These are phyloP conservation scores for Lobophora halterata DNA, from an alignment of 2,888 invertebrate genomes.

Conservation along the genomic window DNA sequence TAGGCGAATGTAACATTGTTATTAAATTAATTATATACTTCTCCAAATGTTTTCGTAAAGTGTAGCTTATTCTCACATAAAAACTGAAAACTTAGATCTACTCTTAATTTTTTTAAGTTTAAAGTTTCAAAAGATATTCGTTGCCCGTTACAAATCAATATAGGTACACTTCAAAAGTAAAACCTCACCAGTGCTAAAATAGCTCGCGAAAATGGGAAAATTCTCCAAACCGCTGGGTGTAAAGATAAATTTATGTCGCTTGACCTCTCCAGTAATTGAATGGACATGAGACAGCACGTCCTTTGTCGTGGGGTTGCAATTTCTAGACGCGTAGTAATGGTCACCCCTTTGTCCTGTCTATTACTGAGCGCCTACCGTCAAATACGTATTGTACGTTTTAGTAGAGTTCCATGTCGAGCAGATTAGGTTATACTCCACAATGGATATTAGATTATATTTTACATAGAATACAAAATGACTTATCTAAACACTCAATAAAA, in stretches of 20 bases:
- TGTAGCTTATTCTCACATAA: no score
- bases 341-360: constrained; percentile 46
- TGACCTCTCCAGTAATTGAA: constrained; percentile 63
- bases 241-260: constrained; percentile 38
- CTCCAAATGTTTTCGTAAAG: no score
- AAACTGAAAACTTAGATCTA: no score
- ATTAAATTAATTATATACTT: no score
- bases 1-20: no score
- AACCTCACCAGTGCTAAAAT: constrained; percentile 17
- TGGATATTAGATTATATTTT: constrained; percentile 5
- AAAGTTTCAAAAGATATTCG: no score
- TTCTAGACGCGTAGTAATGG: constrained; percentile 51
- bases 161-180: constrained; percentile 11
- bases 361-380: constrained; percentile 34
- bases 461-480: not conserved
- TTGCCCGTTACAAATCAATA: no score
- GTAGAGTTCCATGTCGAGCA: constrained; percentile 6
- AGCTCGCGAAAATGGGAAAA: constrained; percentile 22
- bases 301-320: constrained; percentile 57
- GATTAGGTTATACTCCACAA: no score
- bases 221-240: constrained; percentile 14
- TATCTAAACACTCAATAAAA: not conserved
- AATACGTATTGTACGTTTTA: constrained; percentile 38
- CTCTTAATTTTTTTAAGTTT: no score
- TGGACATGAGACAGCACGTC: constrained; percentile 60